Evolutionary conservation across 1,140 invertebrate species (phyloP).

Genomic region (Bombus polaris): DNA sequence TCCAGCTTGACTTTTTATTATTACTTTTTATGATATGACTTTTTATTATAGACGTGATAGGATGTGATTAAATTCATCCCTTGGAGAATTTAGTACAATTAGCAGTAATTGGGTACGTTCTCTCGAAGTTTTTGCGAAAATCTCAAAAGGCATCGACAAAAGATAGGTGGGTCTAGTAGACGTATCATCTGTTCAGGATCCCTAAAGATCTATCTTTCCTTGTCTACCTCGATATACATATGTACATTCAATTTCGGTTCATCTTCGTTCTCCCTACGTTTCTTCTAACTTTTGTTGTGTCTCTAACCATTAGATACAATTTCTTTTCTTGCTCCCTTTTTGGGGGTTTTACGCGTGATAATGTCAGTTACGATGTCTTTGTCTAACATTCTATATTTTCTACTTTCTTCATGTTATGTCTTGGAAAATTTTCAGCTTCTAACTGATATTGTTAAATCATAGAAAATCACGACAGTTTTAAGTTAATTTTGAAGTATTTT

Average conservation of each 20-base stretch:
- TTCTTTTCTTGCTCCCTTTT: background rate
- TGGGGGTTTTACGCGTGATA: background rate
- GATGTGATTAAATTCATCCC: too few species aligned
- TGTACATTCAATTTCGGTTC: constrained; percentile 12
- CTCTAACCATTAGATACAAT: background rate
- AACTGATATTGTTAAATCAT: too few species aligned
- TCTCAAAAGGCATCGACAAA: constrained; percentile 50
- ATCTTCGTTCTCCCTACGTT: background rate
- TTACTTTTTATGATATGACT: too few species aligned
- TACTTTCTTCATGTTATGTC: too few species aligned
- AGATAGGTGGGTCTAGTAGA: constrained; percentile 55
- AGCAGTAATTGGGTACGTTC: background rate
- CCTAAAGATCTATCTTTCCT: constrained; percentile 18
- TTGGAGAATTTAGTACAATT: too few species aligned
- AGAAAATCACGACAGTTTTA: too few species aligned
- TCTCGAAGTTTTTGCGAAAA: constrained; percentile 27
- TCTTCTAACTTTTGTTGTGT: background rate
- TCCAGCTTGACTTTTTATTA: too few species aligned
- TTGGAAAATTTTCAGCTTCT: too few species aligned
- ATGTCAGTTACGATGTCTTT: too few species aligned
- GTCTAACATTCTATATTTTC: too few species aligned
- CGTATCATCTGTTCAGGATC: constrained; percentile 40
- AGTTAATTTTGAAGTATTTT: too few species aligned
- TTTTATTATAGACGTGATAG: too few species aligned
- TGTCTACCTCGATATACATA: background rate